A percentile compares a stretch with the other conserved stretches of the same genome.
Evolutionary conservation across 2,797 vertebrate genomes (phyloP).

Genomic region (Hoplostethus atlanticus): DNA sequence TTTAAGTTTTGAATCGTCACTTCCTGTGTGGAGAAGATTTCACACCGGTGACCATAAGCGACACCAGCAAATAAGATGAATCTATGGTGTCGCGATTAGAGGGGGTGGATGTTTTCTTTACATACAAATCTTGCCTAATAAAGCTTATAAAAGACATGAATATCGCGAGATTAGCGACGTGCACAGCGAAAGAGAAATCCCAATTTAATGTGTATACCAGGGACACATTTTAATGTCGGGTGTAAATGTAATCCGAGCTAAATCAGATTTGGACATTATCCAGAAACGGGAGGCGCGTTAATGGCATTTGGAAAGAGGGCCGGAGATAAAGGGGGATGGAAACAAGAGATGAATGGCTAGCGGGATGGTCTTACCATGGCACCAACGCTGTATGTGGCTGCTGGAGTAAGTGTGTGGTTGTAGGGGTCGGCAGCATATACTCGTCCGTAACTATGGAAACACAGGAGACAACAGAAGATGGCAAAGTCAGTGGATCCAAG

Average conservation of each 20-base stretch:
- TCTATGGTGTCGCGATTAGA: too few relatives aligned
- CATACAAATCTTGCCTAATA: not conserved
- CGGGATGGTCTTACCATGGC: constrained; percentile 91
- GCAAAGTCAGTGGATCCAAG: not conserved
- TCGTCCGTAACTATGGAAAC: constrained; percentile 95
- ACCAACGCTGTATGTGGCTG: constrained; percentile 99
- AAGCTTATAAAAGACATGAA: not conserved
- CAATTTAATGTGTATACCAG: not conserved
- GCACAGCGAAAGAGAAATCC: not conserved
- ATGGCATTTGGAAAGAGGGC: constrained; percentile 7
- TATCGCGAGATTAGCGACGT: not conserved
- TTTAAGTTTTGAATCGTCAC: too few relatives aligned
- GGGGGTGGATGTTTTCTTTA: too few relatives aligned
- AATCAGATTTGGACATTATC: not conserved
- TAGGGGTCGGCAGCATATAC: constrained; percentile 99
- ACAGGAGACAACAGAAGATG: constrained; percentile 32
- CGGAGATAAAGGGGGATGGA: not conserved
- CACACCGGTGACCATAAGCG: too few relatives aligned
- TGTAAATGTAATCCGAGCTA: too few relatives aligned
- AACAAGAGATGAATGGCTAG: constrained; percentile 19
- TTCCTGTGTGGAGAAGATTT: too few relatives aligned
- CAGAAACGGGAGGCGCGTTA: not conserved
- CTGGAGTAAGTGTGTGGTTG: constrained; percentile 98
- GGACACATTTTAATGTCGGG: not conserved
- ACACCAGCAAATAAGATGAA: too few relatives aligned